phyloP scores from a whole-genome alignment of 1,140 invertebrate species.

The Octopus bimaculoides region DNA sequence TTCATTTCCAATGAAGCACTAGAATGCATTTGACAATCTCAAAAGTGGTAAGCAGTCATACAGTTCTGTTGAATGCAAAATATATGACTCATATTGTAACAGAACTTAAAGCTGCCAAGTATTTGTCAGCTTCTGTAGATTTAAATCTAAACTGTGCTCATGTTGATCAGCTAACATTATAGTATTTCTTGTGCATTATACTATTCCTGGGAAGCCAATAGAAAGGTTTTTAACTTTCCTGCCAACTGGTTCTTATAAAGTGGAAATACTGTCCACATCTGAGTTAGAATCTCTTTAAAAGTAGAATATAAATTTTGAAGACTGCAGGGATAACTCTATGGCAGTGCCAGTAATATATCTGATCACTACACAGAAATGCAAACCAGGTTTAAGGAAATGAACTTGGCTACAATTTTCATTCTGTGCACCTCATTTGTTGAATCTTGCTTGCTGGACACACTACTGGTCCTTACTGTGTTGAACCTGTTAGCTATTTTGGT shows the following conservation, averaged over 20 bases:
- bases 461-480: constrained; percentile 1
- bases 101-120: neutral
- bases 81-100: constrained; percentile 11
- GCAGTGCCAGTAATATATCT: neutral
- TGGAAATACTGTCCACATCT: neutral
- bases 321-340: neutral
- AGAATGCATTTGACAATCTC: constrained; percentile 10
- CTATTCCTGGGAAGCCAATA: neutral
- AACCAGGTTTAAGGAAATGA: neutral
- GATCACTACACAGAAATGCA: constrained; percentile 4
- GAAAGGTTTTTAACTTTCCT: constrained; percentile 18
- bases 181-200: constrained; percentile 6
- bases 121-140: constrained; percentile 10
- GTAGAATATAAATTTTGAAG: neutral
- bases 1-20: neutral
- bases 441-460: neutral
- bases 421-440: neutral
- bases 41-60: constrained; percentile 12
- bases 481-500: constrained; percentile 1
- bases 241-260: constrained; percentile 1
- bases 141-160: constrained; percentile 3
- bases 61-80: constrained; percentile 14
- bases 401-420: neutral
- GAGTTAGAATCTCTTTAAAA: constrained; percentile 1
- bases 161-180: constrained; percentile 7